These are phyloP conservation scores for Trichonephila inaurata DNA, from an alignment of 1,140 invertebrate genomes.

Conservation along the genomic window DNA sequence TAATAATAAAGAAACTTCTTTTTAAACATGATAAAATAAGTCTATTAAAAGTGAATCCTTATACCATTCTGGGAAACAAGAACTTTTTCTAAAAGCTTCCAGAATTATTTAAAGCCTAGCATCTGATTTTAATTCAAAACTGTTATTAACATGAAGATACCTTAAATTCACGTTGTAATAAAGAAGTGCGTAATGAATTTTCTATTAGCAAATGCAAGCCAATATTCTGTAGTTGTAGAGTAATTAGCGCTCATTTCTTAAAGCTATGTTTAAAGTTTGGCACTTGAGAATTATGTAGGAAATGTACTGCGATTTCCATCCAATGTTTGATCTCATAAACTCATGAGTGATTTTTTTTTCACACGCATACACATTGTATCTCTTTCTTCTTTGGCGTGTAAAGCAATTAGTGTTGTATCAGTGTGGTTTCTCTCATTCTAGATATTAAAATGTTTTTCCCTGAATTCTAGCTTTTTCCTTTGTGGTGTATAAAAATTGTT, in stretches of 20 bases:
- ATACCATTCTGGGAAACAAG: too few species aligned
- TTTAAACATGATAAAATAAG: too few species aligned
- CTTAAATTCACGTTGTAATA: neutral
- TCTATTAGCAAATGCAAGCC: neutral
- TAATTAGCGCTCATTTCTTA: neutral
- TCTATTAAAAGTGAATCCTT: too few species aligned
- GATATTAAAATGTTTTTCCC: neutral
- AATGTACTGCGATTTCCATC: slow-evolving; percentile 43
- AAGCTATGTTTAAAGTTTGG: neutral
- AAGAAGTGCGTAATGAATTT: neutral
- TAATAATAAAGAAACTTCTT: too few species aligned
- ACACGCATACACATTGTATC: neutral
- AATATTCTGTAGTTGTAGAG: neutral
- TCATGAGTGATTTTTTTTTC: slow-evolving; percentile 11
- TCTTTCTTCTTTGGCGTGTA: neutral
- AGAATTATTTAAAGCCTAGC: too few species aligned
- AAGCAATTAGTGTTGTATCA: slow-evolving; percentile 29
- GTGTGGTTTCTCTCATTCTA: neutral
- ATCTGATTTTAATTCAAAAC: too few species aligned
- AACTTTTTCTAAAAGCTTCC: too few species aligned
- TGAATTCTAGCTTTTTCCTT: neutral
- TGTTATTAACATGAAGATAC: too few species aligned
- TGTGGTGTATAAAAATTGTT: neutral
- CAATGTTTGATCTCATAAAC: slow-evolving; percentile 26
- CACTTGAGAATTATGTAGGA: neutral